These are phyloP conservation scores for Ctenopoma kingsleyae DNA, from an alignment of 2,797 vertebrate species.

Conservation along the genomic window DNA sequence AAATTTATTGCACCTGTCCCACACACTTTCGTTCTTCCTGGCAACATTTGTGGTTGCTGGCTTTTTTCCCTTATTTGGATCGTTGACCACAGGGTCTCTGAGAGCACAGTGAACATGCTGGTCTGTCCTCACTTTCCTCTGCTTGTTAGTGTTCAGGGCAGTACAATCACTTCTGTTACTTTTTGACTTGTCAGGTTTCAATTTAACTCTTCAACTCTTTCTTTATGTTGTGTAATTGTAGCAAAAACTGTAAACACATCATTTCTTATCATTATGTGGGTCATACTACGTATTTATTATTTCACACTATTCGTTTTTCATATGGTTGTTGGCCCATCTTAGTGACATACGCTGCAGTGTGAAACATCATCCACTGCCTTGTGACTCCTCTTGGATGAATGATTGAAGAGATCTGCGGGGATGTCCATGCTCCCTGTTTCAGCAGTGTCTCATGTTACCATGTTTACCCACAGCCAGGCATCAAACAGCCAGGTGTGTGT, in stretches of 20 bases:
- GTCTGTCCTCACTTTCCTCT: slow-evolving; percentile 10
- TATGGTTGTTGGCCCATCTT: neutral
- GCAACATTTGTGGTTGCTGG: slow-evolving; percentile 23
- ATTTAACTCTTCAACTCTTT: neutral
- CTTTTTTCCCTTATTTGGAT: slow-evolving; percentile 60
- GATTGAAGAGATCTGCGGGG: slow-evolving; percentile 60
- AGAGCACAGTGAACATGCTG: neutral
- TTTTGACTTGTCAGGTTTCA: neutral
- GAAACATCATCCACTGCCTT: slow-evolving; percentile 48
- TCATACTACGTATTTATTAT: neutral
- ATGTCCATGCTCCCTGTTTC: slow-evolving; percentile 16
- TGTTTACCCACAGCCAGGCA: slow-evolving; percentile 45
- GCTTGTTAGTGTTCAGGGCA: slow-evolving; percentile 3
- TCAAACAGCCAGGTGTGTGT: slow-evolving; percentile 30
- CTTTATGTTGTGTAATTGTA: neutral
- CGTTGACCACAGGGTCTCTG: slow-evolving; percentile 18
- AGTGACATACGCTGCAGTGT: slow-evolving; percentile 20
- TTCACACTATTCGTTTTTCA: neutral
- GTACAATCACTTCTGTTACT: neutral
- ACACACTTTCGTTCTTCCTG: slow-evolving; percentile 39
- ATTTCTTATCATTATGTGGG: neutral
- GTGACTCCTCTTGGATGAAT: slow-evolving; percentile 58
- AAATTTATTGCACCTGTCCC: slow-evolving; percentile 41
- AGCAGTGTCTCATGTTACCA: slow-evolving; percentile 60
- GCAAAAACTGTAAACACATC: neutral